Evolutionary conservation across 23 tunicate genomes (phyloP).

Genomic region (Clavelina lepadiformis): DNA sequence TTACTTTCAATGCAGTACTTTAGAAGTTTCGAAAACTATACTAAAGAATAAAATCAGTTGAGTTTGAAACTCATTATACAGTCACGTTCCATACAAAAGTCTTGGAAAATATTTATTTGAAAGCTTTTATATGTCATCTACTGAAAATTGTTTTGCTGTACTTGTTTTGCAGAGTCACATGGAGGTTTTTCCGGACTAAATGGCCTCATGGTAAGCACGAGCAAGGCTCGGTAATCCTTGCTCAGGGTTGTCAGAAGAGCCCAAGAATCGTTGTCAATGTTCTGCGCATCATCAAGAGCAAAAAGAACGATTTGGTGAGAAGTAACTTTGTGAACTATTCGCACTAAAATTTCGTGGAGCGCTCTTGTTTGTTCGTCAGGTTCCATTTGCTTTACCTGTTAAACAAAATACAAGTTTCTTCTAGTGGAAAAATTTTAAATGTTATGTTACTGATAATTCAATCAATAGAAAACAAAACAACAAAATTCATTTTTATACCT

Average conservation of each 20-base stretch:
- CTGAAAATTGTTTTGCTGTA: no score
- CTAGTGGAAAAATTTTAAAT: not conserved
- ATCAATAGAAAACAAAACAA: not conserved
- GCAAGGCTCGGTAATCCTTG: constrained; percentile 40
- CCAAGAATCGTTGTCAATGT: constrained; percentile 79
- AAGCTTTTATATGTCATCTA: no score
- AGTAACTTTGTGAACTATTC: constrained; percentile 42
- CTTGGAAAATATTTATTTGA: no score
- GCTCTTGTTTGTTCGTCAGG: constrained; percentile 20
- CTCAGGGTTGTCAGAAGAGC: constrained; percentile 48
- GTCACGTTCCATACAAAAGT: no score
- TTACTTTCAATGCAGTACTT: no score
- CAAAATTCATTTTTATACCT: constrained; percentile 9
- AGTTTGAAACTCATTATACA: no score
- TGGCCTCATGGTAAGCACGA: constrained; percentile 64
- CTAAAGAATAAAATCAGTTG: no score
- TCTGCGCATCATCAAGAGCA: constrained; percentile 84
- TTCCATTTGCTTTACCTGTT: constrained; percentile 31
- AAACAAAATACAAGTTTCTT: no score
- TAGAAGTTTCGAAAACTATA: no score
- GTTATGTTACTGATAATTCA: no score
- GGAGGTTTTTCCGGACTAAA: constrained; percentile 70
- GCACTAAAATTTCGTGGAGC: constrained; percentile 31
- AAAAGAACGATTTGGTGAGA: constrained; percentile 30
- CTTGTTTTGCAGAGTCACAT: constrained; percentile 61